Evolutionary conservation across 2,113 vertebrate species (phyloP).

Genomic region (Stegostoma tigrinum): DNA sequence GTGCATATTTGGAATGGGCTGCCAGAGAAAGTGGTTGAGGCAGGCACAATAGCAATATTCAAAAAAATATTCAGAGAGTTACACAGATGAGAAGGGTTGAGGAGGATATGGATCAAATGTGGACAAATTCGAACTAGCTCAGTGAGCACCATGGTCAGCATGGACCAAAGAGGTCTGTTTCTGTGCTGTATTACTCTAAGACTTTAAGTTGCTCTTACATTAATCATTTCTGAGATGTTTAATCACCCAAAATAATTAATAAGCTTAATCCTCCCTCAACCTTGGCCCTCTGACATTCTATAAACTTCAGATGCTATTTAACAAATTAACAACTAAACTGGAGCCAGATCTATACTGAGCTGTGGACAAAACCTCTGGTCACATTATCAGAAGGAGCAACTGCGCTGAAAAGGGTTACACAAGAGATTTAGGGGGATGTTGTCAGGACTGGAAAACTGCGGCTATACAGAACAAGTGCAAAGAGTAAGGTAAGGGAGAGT

Average conservation of each 20-base stretch:
- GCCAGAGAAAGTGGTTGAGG: too few species aligned
- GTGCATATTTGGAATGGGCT: too few species aligned
- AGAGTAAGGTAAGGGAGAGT: neutral
- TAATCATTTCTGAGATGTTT: neutral
- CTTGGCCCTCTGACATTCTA: neutral
- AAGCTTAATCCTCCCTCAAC: neutral
- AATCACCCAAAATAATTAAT: neutral
- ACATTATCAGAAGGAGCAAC: neutral
- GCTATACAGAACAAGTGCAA: neutral
- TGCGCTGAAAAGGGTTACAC: neutral
- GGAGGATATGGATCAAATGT: too few species aligned
- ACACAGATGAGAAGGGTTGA: too few species aligned
- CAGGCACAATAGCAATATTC: too few species aligned
- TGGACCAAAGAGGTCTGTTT: too few species aligned
- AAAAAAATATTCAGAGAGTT: too few species aligned
- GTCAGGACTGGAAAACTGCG: neutral
- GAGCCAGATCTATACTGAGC: neutral
- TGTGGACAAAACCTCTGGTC: neutral
- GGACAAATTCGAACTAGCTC: too few species aligned
- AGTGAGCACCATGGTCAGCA: too few species aligned
- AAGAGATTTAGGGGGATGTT: neutral
- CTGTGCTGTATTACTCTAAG: too few species aligned
- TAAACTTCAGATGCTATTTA: neutral
- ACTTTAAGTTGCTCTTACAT: neutral
- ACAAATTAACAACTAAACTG: neutral